Base-by-base conservation (phyloP, 2,113 vertebrate genomes). In the Bagarius yarrelli region DNA sequence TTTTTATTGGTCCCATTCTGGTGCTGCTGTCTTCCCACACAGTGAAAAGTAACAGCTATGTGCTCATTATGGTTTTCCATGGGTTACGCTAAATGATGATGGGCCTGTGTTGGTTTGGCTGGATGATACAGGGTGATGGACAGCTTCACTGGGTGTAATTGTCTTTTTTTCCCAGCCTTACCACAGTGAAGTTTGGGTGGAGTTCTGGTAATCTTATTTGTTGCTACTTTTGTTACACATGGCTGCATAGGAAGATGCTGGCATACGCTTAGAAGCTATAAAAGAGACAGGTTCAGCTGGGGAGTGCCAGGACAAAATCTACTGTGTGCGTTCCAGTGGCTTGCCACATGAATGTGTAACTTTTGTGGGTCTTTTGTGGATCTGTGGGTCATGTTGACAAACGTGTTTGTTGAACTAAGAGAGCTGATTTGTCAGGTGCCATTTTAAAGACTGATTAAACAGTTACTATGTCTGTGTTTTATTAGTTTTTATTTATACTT, bases 161-260 rank as follows among this genome's bases (percentile, higher is more conserved):
- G 87, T 88, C 59, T 88, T 52, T 34, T 47, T 64, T 19, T 23
- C 30, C 56, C 85, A 85, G 86, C 82, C 81, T 87, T 69, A 86
- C 84, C 88, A 81, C 88, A 84, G 30, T 88, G 89, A 87, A 86
- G 81, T 76, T 71, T 89, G 92, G 92, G 92, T 90, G 91, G 90
- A 88, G 91, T 85, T 81, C 87, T 53, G 57, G 52, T 56, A 61
- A 61, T 67, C 71, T 80, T 23, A 72, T 59, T 61, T 80, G 79
- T 66, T 72, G 30, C 66, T 44, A 60, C 36, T 83, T 78, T 78
- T 61, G 66, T 64, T 83, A 12, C 64, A 61, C 6, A 50, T 73
- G 66, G 50, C 76, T 67, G 67, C 70, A 60, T 32, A 34, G 30
- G 64, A 47, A 70, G 50, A 53, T 81, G 56, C 56, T 72, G 56